Percentiles rank a stretch among this genome's conserved stretches.
Evolutionary conservation across 1,140 invertebrate genomes (phyloP).

Genomic region (Bombus superbus): DNA sequence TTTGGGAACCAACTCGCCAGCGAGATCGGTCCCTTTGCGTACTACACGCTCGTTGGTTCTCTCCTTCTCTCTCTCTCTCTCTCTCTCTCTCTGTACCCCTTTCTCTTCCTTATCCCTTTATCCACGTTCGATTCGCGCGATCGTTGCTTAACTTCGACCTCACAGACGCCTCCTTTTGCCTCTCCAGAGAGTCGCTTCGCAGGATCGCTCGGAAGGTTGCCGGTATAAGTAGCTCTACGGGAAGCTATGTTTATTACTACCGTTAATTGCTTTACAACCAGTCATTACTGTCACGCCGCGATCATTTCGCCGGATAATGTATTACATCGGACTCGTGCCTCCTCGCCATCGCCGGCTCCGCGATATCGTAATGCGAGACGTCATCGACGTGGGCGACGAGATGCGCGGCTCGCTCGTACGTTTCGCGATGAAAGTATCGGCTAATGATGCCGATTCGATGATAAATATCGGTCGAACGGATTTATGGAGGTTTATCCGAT

Average conservation of each 20-base stretch:
- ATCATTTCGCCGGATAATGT: slow-evolving; percentile 72
- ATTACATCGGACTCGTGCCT: slow-evolving; percentile 58
- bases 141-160: slow-evolving; percentile 35
- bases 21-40: not conserved
- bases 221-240: slow-evolving; percentile 40
- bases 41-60: not conserved
- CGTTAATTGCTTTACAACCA: slow-evolving; percentile 70
- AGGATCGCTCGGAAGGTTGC: slow-evolving; percentile 6
- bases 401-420: slow-evolving; percentile 30
- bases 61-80: not conserved
- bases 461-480: not conserved
- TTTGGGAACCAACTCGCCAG: not conserved
- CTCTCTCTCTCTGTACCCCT: not conserved
- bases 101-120: slow-evolving; percentile 6
- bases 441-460: not conserved
- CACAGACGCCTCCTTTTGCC: slow-evolving; percentile 12
- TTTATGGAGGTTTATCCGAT: not conserved
- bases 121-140: slow-evolving; percentile 36
- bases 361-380: slow-evolving; percentile 36
- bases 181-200: not conserved
- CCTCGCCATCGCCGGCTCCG: not conserved
- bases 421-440: slow-evolving; percentile 30
- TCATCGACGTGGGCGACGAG: slow-evolving; percentile 51
- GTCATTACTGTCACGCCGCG: slow-evolving; percentile 68
- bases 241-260: slow-evolving; percentile 66